Conservation (phyloP, 2,113 vertebrate species). For the Tetrax tetrax region DNA sequence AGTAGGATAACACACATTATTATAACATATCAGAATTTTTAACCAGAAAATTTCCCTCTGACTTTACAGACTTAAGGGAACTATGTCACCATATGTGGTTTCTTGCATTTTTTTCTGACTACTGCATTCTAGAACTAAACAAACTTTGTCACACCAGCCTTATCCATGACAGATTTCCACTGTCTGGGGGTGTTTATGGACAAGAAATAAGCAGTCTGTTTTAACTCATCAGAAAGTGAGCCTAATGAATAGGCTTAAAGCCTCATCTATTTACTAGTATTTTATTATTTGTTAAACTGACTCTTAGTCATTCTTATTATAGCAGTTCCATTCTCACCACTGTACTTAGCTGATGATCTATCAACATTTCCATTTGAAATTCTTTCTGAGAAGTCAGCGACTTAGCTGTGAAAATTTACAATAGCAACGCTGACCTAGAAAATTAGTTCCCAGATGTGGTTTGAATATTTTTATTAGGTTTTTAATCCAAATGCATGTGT, state of each 20-base stretch:
- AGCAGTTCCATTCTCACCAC: not conserved
- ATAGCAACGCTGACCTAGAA: accelerated
- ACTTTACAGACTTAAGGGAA: constrained; percentile 39
- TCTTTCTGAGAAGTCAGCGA: not conserved
- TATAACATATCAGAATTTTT: constrained; percentile 50
- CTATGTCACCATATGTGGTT: constrained; percentile 50
- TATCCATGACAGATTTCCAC: constrained; percentile 44
- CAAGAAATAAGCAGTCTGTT: constrained; percentile 44
- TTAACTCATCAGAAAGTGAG: constrained; percentile 54
- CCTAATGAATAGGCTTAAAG: constrained; percentile 66
- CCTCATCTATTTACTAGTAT: constrained; percentile 35
- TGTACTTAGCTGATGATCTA: not conserved
- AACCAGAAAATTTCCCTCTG: constrained; percentile 61
- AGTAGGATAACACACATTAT: constrained; percentile 49
- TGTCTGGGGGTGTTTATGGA: constrained; percentile 29
- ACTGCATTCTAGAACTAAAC: constrained; percentile 58
- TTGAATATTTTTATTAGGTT: constrained; percentile 33
- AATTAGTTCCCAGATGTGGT: not conserved
- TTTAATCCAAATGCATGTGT: not conserved
- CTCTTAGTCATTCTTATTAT: not conserved
- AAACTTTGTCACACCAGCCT: constrained; percentile 53
- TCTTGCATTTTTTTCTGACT: constrained; percentile 56
- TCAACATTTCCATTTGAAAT: constrained; percentile 10
- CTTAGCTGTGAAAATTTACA: constrained; percentile 39
- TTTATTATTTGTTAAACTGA: constrained; percentile 52